Conservation (phyloP, 2,113 vertebrate species). For the Tilapia sparmanii region DNA sequence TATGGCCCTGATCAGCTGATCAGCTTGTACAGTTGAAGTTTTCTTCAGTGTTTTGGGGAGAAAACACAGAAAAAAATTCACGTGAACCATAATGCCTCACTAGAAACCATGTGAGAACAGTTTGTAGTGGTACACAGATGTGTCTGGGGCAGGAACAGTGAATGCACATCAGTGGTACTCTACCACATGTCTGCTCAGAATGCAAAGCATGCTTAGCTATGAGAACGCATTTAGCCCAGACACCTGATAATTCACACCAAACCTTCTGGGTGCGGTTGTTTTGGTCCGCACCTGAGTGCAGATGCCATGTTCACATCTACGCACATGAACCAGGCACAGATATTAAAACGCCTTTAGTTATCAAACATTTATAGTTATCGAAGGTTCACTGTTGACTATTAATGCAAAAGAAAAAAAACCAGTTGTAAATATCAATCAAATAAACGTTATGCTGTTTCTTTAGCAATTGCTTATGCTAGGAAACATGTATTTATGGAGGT, state of each 20-base stretch:
- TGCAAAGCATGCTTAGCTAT: neutral
- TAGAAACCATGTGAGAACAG: neutral
- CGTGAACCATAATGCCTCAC: neutral
- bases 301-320: neutral
- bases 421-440: neutral
- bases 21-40: neutral
- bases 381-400: neutral
- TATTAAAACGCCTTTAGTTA: neutral
- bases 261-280: neutral
- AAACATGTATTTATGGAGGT: neutral
- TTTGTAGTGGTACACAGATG: neutral
- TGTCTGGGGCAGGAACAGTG: neutral
- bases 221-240: neutral
- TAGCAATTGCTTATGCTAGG: neutral
- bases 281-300: neutral
- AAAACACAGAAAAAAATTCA: neutral
- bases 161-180: neutral
- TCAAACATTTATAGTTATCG: neutral
- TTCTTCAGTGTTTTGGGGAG: neutral
- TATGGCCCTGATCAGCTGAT: neutral
- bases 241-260: neutral
- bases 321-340: neutral
- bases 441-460: neutral
- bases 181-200: neutral
- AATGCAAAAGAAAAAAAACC: neutral